phyloP scores from a whole-genome alignment of 2,797 vertebrate genomes.

The Octomys mimax region DNA sequence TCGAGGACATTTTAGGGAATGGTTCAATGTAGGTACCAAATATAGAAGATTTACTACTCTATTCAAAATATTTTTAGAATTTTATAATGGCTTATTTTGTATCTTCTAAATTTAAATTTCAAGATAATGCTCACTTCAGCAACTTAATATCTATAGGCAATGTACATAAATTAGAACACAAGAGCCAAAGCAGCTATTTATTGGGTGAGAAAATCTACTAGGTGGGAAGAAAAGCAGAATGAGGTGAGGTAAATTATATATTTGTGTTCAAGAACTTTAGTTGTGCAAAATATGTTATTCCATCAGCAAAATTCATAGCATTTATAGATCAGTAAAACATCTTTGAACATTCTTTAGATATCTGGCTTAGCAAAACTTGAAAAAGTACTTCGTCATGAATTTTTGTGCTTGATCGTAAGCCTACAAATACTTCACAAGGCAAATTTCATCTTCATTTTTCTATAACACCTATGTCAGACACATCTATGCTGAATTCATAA shows the following conservation, averaged over 20 bases:
- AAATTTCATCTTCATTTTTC: conserved; percentile 70
- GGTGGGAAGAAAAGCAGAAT: conserved; percentile 13
- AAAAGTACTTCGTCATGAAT: conserved; percentile 52
- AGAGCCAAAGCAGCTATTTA: conserved; percentile 55
- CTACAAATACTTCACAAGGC: conserved; percentile 61
- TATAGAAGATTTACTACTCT: conserved; percentile 15
- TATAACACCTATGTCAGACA: background rate
- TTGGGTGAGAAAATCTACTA: conserved; percentile 33
- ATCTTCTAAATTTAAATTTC: conserved; percentile 74
- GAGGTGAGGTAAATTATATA: conserved; percentile 66
- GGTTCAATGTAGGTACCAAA: background rate
- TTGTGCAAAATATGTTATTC: conserved; percentile 69
- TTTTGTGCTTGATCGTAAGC: conserved; percentile 59
- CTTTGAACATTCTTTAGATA: conserved; percentile 66
- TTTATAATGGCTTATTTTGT: conserved; percentile 55
- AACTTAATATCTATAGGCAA: conserved; percentile 62
- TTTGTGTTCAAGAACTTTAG: conserved; percentile 61
- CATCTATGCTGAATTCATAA: conserved; percentile 44
- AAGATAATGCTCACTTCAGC: conserved; percentile 64
- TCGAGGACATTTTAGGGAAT: background rate
- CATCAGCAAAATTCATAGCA: conserved; percentile 73
- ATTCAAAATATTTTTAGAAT: conserved; percentile 57
- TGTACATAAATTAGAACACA: conserved; percentile 72
- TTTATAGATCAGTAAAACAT: conserved; percentile 78
- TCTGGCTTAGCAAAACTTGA: conserved; percentile 67